Evolutionary conservation across 2,797 vertebrate species (phyloP).

Genomic region (Eleutherodactylus coqui): DNA sequence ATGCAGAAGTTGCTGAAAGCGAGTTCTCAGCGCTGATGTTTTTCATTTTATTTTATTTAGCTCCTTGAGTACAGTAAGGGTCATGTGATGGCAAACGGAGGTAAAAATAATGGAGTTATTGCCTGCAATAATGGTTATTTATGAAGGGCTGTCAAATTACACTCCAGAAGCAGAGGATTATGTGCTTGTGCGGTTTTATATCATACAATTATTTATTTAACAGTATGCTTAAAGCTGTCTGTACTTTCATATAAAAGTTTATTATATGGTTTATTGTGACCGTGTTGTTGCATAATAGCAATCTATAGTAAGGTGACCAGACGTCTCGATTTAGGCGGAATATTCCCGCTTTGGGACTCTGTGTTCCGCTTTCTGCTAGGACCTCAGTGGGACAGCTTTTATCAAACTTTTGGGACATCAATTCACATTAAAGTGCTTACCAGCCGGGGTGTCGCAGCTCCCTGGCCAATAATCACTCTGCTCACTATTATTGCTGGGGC

Average conservation of each 20-base stretch:
- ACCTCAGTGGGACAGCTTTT: too few species aligned
- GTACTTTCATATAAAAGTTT: background rate
- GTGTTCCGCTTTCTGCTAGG: too few species aligned
- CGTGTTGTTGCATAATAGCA: background rate
- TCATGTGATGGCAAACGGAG: slow-evolving; percentile 11
- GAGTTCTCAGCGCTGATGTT: background rate
- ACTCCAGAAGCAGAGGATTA: background rate
- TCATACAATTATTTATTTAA: background rate
- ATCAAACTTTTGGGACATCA: too few species aligned
- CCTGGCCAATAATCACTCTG: too few species aligned
- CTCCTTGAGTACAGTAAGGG: background rate
- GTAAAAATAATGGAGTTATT: background rate
- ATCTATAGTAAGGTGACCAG: too few species aligned
- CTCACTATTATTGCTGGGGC: too few species aligned
- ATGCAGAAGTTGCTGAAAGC: slow-evolving; percentile 14
- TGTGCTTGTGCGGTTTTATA: background rate
- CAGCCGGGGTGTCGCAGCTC: too few species aligned
- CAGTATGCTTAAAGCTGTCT: background rate
- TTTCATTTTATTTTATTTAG: slow-evolving; percentile 26
- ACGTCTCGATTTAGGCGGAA: too few species aligned
- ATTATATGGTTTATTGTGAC: background rate
- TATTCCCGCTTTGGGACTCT: too few species aligned
- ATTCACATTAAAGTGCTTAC: too few species aligned
- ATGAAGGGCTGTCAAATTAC: background rate
- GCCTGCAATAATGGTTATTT: slow-evolving; percentile 1